Conservation (phyloP, 2,797 vertebrate species). For the Falco concolor region DNA sequence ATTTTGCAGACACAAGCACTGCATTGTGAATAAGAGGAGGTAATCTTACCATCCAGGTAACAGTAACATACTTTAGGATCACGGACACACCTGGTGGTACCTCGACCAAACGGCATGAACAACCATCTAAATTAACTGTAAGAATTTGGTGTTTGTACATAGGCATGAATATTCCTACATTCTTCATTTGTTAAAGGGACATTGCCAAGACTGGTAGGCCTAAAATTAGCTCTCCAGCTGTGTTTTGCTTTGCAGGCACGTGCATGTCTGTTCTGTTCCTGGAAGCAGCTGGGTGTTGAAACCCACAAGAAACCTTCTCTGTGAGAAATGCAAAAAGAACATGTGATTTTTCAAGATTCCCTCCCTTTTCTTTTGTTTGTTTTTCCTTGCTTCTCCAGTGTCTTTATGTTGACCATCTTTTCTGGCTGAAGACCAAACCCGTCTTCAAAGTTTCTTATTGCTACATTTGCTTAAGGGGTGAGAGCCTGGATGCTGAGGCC, state of each 20-base stretch:
- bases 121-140: neutral
- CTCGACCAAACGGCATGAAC: neutral
- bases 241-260: conserved; percentile 73
- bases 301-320: conserved; percentile 60
- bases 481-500: neutral
- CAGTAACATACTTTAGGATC: neutral
- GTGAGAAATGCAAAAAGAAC: conserved; percentile 22
- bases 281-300: conserved; percentile 63
- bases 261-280: conserved; percentile 66
- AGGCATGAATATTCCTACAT: neutral
- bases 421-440: neutral
- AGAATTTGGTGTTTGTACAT: neutral
- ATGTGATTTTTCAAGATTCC: neutral
- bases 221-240: conserved; percentile 78
- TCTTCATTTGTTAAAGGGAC: conserved; percentile 48
- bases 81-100: neutral
- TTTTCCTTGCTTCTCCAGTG: neutral
- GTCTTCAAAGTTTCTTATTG: neutral
- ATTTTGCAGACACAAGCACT: neutral
- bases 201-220: conserved; percentile 59
- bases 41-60: neutral
- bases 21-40: neutral
- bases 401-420: neutral
- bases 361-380: neutral
- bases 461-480: neutral